These are phyloP conservation scores for Spatulosminthurus flaviceps DNA, from an alignment of 2,888 invertebrate genomes.

Conservation along the genomic window DNA sequence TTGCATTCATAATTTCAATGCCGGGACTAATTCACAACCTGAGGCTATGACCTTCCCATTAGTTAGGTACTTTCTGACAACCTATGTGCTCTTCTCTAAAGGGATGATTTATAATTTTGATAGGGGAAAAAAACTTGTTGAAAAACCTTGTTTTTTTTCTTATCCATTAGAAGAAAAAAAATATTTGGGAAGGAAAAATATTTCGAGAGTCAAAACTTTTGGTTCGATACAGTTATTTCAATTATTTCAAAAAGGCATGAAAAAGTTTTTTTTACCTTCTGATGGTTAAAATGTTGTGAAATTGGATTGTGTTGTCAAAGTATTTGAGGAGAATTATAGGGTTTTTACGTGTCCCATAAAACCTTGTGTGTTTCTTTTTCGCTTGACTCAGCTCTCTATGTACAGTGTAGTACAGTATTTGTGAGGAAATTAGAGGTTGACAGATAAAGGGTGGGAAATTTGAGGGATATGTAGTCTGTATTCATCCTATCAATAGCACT, in stretches of 20 bases:
- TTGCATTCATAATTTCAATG: conserved; percentile 1
- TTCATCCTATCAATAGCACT: background rate
- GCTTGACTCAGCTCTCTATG: background rate
- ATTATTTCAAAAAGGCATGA: too few relatives aligned
- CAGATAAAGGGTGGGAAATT: background rate
- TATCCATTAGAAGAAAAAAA: too few relatives aligned
- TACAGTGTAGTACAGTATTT: too few relatives aligned
- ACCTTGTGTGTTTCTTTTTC: background rate
- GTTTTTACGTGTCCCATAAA: background rate
- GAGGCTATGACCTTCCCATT: conserved; percentile 18
- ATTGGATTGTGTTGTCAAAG: background rate
- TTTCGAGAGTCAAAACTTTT: too few relatives aligned
- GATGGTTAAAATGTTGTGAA: background rate
- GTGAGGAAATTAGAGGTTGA: background rate
- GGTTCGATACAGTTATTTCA: too few relatives aligned
- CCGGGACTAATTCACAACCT: background rate
- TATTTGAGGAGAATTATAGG: background rate
- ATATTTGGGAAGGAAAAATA: too few relatives aligned
- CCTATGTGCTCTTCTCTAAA: background rate
- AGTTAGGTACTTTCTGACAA: background rate
- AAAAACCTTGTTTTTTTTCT: background rate
- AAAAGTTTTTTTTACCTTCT: background rate
- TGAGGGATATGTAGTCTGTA: background rate
- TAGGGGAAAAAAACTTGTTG: background rate
- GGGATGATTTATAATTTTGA: background rate